Evolutionary conservation across 2,797 vertebrate genomes (phyloP), one percentile per base, ranked within the genome.

Genomic region (Sebastes oblongus): DNA sequence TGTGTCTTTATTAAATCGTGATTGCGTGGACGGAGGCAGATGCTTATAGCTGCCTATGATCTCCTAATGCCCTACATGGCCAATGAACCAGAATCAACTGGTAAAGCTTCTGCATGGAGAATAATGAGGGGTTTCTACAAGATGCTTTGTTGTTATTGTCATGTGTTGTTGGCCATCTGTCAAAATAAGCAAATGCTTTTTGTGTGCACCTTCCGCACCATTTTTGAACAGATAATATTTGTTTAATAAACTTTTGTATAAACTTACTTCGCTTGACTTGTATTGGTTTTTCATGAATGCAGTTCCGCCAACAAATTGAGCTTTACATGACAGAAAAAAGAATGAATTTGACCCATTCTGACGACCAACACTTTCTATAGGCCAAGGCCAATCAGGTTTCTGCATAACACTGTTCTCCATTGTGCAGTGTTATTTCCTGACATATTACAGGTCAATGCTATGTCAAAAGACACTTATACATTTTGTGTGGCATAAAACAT

Each of bases 11-110:
- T 74, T 79, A 62, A 72, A 71, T 64, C 72, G 24, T 72, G 62
- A 30, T 66, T 77, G n/a, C 42, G 55, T 73, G 82, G 93, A 93
- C 85, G 89, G 93, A 95, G 92, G 92, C 86, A 91, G 81, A 75
- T 80, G 92, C 85, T 84, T 8, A 20, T 72, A 68, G 72, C 72
- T 74, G 93, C 92, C 93, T 52, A 34, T 95, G 94, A 95, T 92
- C 88, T 90, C 92, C 86, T 77, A 2, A 69, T 87, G 90, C 77
- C 90, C 85, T 81, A 93, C 81, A 93, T 93, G 88, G 82, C 91
- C 92, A 88, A 78, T 94, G 93, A 93, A 93, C 88, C 92, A 93
- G 94, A 94, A 95, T 79, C 85, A 42, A 73, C 80, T 82, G 78
- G 91, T 87, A 73, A 88, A 88, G 89, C 90, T 79, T 73, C 46